Percentiles rank a stretch among this genome's conserved stretches.
These are phyloP conservation scores for Gari tellinella DNA, from an alignment of 2,888 invertebrate species.

Conservation along the genomic window DNA sequence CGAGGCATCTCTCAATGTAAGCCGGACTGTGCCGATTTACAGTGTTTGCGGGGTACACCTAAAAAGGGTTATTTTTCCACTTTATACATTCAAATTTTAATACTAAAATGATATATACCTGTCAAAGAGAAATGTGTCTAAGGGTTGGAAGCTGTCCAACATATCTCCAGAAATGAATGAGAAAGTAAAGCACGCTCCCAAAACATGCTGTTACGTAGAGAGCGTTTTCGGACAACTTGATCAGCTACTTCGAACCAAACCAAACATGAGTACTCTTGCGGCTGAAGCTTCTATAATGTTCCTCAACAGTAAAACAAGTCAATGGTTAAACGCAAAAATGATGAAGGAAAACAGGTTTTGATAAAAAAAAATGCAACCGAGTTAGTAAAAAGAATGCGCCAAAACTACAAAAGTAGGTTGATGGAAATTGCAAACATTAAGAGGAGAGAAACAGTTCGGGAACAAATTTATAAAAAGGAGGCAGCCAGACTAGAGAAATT, in stretches of 20 bases:
- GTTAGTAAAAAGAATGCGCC: background rate
- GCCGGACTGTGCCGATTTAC: too few species aligned
- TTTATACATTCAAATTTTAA: too few species aligned
- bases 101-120: too few species aligned
- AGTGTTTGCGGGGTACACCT: too few species aligned
- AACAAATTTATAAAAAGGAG: conserved; percentile 7
- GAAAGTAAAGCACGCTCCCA: conserved; percentile 1
- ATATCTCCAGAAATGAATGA: conserved; percentile 8
- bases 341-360: background rate
- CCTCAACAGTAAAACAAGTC: conserved; percentile 33
- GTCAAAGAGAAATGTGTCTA: too few species aligned
- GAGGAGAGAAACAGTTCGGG: conserved; percentile 9
- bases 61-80: too few species aligned
- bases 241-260: conserved; percentile 26
- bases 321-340: conserved; percentile 25
- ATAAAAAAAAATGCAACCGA: conserved; percentile 7
- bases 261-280: conserved; percentile 31
- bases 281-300: conserved; percentile 51
- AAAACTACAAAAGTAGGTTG: background rate
- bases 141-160: conserved; percentile 2
- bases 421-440: conserved; percentile 12
- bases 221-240: conserved; percentile 32
- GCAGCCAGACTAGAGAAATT: background rate
- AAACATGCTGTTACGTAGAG: conserved; percentile 20
- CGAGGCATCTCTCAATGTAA: too few species aligned